A percentile compares a stretch with the other conserved stretches of the same genome.
These are phyloP conservation scores for Thymallus thymallus DNA, from an alignment of 2,113 vertebrate species.

Conservation along the genomic window DNA sequence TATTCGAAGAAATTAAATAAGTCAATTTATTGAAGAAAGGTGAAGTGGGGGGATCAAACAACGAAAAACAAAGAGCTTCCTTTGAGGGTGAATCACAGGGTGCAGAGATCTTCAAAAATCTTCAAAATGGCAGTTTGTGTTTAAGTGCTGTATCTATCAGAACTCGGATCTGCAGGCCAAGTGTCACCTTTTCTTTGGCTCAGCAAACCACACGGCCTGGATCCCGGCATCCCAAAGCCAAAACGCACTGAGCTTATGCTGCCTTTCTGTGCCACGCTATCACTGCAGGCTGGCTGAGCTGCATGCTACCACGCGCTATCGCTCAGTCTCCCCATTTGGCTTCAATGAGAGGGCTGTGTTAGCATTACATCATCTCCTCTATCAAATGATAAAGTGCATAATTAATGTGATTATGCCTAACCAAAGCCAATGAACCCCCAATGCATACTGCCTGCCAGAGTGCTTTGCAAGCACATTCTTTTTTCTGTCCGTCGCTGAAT, in stretches of 20 bases:
- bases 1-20: constrained; percentile 26
- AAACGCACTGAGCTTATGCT: neutral
- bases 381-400: neutral
- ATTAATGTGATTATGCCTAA: constrained; percentile 2
- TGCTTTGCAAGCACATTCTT: neutral
- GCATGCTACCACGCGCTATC: neutral
- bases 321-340: neutral
- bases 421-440: neutral
- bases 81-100: constrained; percentile 39
- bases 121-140: neutral
- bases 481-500: neutral
- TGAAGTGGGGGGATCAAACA: constrained; percentile 22
- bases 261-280: neutral
- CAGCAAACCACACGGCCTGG: neutral
- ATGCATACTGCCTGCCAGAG: too few species aligned
- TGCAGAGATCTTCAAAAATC: neutral
- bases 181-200: neutral
- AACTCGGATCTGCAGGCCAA: constrained; percentile 9
- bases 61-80: neutral
- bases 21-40: constrained; percentile 41
- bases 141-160: neutral
- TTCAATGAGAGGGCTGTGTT: neutral
- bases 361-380: constrained; percentile 2
- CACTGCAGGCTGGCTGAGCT: neutral
- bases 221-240: neutral